A percentile compares a stretch with the other conserved stretches of the same genome.
Conservation (phyloP, 2,888 invertebrate genomes). For the Priocnemis perturbator region DNA sequence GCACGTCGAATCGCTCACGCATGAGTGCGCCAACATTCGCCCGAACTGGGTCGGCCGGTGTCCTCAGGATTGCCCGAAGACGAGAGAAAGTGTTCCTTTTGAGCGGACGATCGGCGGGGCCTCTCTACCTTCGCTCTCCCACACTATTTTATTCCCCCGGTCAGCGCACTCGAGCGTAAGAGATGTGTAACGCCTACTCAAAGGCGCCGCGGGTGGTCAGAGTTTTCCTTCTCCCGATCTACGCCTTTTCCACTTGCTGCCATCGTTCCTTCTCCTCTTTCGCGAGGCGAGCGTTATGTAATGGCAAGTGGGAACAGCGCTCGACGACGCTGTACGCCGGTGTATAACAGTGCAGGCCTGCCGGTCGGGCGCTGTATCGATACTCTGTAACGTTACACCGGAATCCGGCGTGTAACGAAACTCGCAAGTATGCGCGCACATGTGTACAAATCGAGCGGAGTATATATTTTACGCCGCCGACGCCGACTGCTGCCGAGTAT, state of each 20-base stretch:
- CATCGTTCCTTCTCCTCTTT: slow-evolving; percentile 1
- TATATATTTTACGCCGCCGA: too few species aligned
- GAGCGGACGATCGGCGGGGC: slow-evolving; percentile 35
- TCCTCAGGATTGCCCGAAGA: slow-evolving; percentile 55
- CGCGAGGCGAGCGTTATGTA: neutral
- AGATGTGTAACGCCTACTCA: slow-evolving; percentile 46
- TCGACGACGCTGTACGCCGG: too few species aligned
- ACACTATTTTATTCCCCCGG: slow-evolving; percentile 55
- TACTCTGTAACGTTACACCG: too few species aligned
- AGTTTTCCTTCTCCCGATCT: slow-evolving; percentile 41
- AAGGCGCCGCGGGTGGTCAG: slow-evolving; percentile 48
- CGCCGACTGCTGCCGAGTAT: too few species aligned
- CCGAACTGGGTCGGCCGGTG: slow-evolving; percentile 60
- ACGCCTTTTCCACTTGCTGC: slow-evolving; percentile 30
- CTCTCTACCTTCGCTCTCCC: slow-evolving; percentile 48
- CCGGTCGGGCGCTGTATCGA: too few species aligned
- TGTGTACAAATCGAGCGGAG: too few species aligned
- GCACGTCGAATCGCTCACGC: neutral
- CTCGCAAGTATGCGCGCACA: too few species aligned
- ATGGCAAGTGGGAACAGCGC: too few species aligned
- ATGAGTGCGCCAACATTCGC: slow-evolving; percentile 9
- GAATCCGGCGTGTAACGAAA: too few species aligned
- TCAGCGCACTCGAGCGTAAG: slow-evolving; percentile 23
- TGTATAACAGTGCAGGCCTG: too few species aligned
- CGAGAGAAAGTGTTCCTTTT: slow-evolving; percentile 67